These are phyloP conservation scores for Sussaba pulchella DNA, from an alignment of 2,888 invertebrate species.

Conservation along the genomic window DNA sequence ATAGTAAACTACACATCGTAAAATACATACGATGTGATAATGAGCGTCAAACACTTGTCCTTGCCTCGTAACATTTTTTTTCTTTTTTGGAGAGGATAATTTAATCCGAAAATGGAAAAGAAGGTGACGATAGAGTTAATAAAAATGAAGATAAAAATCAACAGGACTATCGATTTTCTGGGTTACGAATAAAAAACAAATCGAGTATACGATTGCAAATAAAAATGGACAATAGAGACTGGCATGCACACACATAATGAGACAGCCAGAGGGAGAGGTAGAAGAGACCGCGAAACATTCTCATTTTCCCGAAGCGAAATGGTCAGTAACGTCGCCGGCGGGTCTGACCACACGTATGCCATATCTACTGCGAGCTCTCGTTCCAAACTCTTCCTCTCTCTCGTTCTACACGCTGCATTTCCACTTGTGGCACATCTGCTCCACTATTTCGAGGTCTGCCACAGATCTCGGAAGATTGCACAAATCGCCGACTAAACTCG, in stretches of 20 bases:
- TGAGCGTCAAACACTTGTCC: too few relatives aligned
- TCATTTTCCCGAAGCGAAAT: constrained; percentile 61
- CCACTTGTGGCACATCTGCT: constrained; percentile 63
- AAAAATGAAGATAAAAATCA: constrained; percentile 3
- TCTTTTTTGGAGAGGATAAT: too few relatives aligned
- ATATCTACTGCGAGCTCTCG: constrained; percentile 56
- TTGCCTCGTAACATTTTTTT: not conserved
- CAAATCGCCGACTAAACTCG: constrained; percentile 44
- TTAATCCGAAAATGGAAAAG: too few relatives aligned
- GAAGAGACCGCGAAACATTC: constrained; percentile 24
- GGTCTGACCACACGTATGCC: constrained; percentile 65
- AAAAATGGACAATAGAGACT: too few relatives aligned
- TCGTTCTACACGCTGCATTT: constrained; percentile 20
- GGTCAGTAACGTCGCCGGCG: constrained; percentile 59
- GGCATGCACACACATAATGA: not conserved
- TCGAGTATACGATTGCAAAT: not conserved
- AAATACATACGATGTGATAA: too few relatives aligned
- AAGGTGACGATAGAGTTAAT: not conserved
- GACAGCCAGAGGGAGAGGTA: not conserved
- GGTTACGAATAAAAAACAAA: not conserved
- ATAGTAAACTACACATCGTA: too few relatives aligned
- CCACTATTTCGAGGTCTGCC: not conserved
- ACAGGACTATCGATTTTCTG: not conserved
- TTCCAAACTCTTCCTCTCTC: constrained; percentile 30
- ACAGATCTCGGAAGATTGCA: constrained; percentile 32